phyloP scores from a whole-genome alignment of 2,113 vertebrate species.

The Cisticola juncidis region DNA sequence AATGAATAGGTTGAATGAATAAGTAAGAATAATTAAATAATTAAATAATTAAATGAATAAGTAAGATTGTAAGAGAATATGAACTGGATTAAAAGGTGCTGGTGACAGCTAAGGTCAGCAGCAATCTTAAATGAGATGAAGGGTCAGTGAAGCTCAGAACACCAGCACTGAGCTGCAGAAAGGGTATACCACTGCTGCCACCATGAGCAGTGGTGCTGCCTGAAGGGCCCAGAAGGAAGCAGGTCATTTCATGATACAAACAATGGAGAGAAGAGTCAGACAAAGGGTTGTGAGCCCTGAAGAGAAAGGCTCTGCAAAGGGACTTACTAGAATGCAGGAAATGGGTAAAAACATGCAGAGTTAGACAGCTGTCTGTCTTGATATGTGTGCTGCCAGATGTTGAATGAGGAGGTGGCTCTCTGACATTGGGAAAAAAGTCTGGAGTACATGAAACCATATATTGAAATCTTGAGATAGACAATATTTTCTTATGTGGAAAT shows the following conservation, averaged over 20 bases:
- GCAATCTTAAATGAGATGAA: background rate
- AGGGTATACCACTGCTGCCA: background rate
- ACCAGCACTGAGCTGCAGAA: background rate
- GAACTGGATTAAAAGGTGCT: background rate
- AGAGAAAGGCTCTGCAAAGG: background rate
- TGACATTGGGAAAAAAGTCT: background rate
- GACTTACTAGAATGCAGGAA: background rate
- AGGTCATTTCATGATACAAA: accelerated
- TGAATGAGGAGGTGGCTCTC: background rate
- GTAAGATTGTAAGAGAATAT: background rate
- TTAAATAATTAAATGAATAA: too few species aligned
- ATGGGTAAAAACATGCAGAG: background rate
- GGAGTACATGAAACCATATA: background rate
- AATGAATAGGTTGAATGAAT: background rate
- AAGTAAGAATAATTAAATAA: too few species aligned
- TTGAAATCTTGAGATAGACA: background rate
- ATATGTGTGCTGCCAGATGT: background rate
- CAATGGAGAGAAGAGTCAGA: background rate
- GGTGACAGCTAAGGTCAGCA: background rate
- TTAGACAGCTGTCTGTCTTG: background rate
- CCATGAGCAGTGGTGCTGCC: accelerated
- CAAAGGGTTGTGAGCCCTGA: background rate
- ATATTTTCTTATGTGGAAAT: background rate
- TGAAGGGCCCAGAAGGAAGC: background rate
- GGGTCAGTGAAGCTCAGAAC: background rate